Evolutionary conservation across 2,888 invertebrate genomes (phyloP), one percentile per base, ranked within the genome.

Genomic region (Caenorhabditis sp.): DNA sequence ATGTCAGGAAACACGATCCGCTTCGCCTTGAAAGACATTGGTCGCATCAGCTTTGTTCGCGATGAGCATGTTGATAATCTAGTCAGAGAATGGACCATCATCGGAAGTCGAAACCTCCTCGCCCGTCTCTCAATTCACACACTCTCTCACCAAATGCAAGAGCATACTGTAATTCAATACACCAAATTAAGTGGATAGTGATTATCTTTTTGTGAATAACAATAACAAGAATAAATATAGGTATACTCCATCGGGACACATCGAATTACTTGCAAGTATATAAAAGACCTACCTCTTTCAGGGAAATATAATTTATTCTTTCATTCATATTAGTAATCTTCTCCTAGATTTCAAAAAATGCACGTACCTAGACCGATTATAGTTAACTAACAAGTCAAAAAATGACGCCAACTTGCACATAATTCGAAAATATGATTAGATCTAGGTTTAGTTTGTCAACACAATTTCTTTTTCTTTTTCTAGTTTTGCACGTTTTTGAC

Each of bases 61-160:
- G 73, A 73, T 43, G 73, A 73, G 23, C 73, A 73, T 59, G 57
- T 73, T n/a, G 61, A 68, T 59, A 73, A 68, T 60, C 36, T 73
- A 27, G 61, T 73, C 17, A 68, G 73, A 21, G 73, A 73, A 49
- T 73, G 73, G 73, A 68, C 73, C 20, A 2, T 59, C 4, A 17
- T 68, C 26, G 58, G 63, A 50, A 49, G 54, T 10, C 59, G 43
- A 12, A 62, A 49, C 21, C 60, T 73, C 0, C 62, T 59, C 21
- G 73, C 73, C 20, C 68, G 73, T 52, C 62, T 73, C 23, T 68
- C 68, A 23, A 68, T 73, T 17, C 68, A 73, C 25, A 73, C 73
- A 7, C 25, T 73, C 5, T 73, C 73, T 5, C 68, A 73, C 62
- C 54, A 59, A 38, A 73, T 73, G 73, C 68, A 68, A 31, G 73